A percentile compares a stretch with the other conserved stretches of the same genome.
These are phyloP conservation scores for Coryphaenoides rupestris DNA, from an alignment of 2,113 vertebrate genomes.

Conservation along the genomic window DNA sequence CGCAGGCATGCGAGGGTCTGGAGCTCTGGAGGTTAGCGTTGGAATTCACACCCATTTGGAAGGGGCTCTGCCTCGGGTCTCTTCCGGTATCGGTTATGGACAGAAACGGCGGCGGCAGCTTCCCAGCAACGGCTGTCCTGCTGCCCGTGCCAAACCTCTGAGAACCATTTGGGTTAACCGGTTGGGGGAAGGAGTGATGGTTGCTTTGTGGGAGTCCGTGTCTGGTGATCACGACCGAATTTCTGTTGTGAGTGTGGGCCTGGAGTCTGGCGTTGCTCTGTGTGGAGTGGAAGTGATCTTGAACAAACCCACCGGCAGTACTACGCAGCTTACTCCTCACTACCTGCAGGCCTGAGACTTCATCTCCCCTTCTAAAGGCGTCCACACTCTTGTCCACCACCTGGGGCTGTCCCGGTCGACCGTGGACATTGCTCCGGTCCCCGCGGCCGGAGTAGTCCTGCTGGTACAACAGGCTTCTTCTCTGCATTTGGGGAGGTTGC, in stretches of 20 bases:
- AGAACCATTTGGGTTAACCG: slow-evolving; percentile 21
- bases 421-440: slow-evolving; percentile 11
- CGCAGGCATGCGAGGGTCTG: slow-evolving; percentile 32
- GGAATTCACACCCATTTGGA: slow-evolving; percentile 35
- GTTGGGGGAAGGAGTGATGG: slow-evolving; percentile 35
- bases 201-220: slow-evolving; percentile 29
- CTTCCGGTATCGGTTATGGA: slow-evolving; percentile 39
- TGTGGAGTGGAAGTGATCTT: slow-evolving; percentile 21
- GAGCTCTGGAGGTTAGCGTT: slow-evolving; percentile 51
- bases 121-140: slow-evolving; percentile 17
- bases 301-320: slow-evolving; percentile 15
- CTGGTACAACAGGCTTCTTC: slow-evolving; percentile 1
- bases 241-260: slow-evolving; percentile 24
- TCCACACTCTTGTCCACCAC: slow-evolving; percentile 24
- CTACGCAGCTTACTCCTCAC: slow-evolving; percentile 43
- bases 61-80: slow-evolving; percentile 37
- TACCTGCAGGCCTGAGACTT: slow-evolving; percentile 42
- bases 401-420: slow-evolving; percentile 21
- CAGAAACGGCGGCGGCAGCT: slow-evolving; percentile 28
- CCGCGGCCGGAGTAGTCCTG: slow-evolving; percentile 24
- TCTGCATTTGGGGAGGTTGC: slow-evolving; percentile 32
- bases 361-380: slow-evolving; percentile 25
- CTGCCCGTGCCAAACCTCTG: slow-evolving; percentile 38
- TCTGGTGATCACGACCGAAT: slow-evolving; percentile 34
- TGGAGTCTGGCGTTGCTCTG: slow-evolving; percentile 30